phyloP scores from a whole-genome alignment of 2,888 invertebrate genomes.

The Polylopha cassiicola region DNA sequence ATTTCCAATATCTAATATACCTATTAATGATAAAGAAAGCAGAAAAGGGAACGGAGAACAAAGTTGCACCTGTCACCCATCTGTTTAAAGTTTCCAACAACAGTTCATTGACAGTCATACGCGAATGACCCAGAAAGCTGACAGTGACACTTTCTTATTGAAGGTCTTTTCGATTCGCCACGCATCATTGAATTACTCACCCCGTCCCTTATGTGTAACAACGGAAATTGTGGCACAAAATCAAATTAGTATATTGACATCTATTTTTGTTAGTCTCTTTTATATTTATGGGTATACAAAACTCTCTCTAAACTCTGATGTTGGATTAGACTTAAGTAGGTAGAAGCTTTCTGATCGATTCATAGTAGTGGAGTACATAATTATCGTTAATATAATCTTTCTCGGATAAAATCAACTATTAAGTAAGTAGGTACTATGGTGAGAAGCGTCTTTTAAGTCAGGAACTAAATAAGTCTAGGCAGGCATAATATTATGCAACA shows the following conservation, averaged over 20 bases:
- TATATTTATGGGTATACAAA: not conserved
- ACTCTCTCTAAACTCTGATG: too few species aligned
- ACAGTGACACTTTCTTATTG: conserved; percentile 68
- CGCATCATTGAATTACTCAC: conserved; percentile 45
- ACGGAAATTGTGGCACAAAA: conserved; percentile 27
- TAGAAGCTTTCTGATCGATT: too few species aligned
- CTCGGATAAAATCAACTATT: too few species aligned
- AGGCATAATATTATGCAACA: too few species aligned
- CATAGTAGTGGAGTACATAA: too few species aligned
- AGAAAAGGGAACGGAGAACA: conserved; percentile 11
- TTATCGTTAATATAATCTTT: too few species aligned
- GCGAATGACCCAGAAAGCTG: conserved; percentile 65
- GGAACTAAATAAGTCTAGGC: too few species aligned
- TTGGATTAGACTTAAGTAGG: too few species aligned
- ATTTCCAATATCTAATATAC: conserved; percentile 7
- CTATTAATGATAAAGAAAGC: conserved; percentile 15
- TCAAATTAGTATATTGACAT: not conserved
- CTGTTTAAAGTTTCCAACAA: conserved; percentile 37
- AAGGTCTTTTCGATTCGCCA: conserved; percentile 56
- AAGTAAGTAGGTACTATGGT: too few species aligned
- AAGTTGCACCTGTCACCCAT: conserved; percentile 47
- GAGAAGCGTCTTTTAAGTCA: too few species aligned
- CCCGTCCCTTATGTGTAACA: conserved; percentile 28
- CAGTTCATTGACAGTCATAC: conserved; percentile 69
- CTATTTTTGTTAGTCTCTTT: not conserved